Percentiles rank a stretch among this genome's conserved stretches.
These are phyloP conservation scores for Macrobrachium nipponense DNA, from an alignment of 1,140 invertebrate species.

Conservation along the genomic window DNA sequence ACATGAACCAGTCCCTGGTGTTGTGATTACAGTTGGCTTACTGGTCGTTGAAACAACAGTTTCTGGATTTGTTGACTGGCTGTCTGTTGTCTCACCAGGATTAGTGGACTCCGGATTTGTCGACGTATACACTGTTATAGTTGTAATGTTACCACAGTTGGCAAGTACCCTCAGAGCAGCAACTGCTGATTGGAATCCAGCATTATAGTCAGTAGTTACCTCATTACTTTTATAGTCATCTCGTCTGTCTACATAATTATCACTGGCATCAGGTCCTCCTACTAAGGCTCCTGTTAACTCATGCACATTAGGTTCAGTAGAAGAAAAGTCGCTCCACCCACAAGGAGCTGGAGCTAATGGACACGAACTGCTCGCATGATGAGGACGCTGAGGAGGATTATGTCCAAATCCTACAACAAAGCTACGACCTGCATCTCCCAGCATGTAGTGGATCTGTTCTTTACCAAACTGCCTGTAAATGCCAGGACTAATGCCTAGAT, in stretches of 20 bases:
- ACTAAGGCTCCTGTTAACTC: slow-evolving; percentile 68
- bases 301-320: slow-evolving; percentile 47
- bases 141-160: not conserved
- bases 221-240: slow-evolving; percentile 69
- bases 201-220: slow-evolving; percentile 70
- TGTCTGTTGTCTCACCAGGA: too few relatives aligned
- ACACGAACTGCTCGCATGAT: too few relatives aligned
- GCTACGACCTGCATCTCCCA: slow-evolving; percentile 75
- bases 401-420: slow-evolving; percentile 76
- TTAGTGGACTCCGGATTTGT: too few relatives aligned
- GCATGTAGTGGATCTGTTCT: slow-evolving; percentile 76
- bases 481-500: slow-evolving; percentile 67
- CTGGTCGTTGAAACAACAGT: too few relatives aligned
- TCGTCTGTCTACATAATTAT: slow-evolving; percentile 67
- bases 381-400: slow-evolving; percentile 65
- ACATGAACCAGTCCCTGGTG: too few relatives aligned
- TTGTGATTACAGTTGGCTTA: too few relatives aligned
- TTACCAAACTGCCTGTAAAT: slow-evolving; percentile 72
- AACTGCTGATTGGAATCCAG: slow-evolving; percentile 66
- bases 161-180: slow-evolving; percentile 1
- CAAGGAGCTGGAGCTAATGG: too few relatives aligned
- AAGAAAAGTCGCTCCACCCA: too few relatives aligned
- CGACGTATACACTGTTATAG: too few relatives aligned
- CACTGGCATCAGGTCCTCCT: slow-evolving; percentile 68
- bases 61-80: too few relatives aligned